Evolutionary conservation across 2,113 vertebrate genomes (phyloP).

Genomic region (Nibea coibor): DNA sequence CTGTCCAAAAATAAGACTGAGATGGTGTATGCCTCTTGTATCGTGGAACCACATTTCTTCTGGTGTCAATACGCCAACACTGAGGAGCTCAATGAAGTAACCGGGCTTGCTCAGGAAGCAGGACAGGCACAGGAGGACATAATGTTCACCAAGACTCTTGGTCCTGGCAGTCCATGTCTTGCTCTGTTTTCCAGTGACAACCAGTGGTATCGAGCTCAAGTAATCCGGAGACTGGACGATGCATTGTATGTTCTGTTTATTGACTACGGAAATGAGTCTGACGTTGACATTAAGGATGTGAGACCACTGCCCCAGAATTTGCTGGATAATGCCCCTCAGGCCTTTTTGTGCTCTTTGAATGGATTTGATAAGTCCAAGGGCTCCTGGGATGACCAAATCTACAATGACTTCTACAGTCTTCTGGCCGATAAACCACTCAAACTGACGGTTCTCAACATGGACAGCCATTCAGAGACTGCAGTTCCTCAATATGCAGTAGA

Average conservation of each 20-base stretch:
- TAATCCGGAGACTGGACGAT: constrained; percentile 66
- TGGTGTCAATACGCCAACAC: constrained; percentile 87
- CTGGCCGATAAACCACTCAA: constrained; percentile 81
- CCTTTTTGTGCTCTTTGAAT: constrained; percentile 87
- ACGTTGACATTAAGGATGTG: constrained; percentile 72
- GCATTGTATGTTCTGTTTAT: constrained; percentile 80
- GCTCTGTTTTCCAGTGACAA: constrained; percentile 84
- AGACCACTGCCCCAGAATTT: constrained; percentile 81
- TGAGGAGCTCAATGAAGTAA: constrained; percentile 75
- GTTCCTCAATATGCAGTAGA: constrained; percentile 84
- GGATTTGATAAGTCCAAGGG: constrained; percentile 83
- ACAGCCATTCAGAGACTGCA: constrained; percentile 36
- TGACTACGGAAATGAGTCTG: constrained; percentile 88
- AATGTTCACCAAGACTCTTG: constrained; percentile 49
- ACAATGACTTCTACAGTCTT: constrained; percentile 83
- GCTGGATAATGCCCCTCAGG: constrained; percentile 80
- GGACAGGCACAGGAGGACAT: constrained; percentile 59
- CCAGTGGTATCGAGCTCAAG: constrained; percentile 86
- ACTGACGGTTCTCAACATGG: constrained; percentile 75
- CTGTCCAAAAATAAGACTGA: constrained; percentile 72
- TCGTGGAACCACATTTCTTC: constrained; percentile 86
- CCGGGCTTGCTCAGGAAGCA: constrained; percentile 76
- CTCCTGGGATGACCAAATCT: constrained; percentile 81
- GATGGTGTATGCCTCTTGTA: constrained; percentile 79
- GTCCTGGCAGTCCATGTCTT: constrained; percentile 84